Conservation (phyloP, 2,113 vertebrate species). For the Pavo muticus region DNA sequence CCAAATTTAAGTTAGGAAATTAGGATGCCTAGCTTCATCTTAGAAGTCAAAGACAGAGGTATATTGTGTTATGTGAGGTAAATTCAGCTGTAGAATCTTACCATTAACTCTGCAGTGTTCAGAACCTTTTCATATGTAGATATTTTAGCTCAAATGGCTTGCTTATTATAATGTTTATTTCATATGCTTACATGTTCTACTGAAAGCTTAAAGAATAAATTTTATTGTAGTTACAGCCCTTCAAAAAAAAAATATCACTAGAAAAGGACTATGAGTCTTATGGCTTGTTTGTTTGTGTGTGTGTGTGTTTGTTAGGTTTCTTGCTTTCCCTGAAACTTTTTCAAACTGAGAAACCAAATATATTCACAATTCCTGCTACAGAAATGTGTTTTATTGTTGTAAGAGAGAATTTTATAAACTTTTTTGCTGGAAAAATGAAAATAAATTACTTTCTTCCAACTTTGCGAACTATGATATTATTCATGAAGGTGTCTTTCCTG, state of each 20-base stretch:
- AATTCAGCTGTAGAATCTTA: not conserved
- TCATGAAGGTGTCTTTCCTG: not conserved
- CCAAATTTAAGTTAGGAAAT: not conserved
- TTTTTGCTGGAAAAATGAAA: not conserved
- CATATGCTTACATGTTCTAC: fast-evolving
- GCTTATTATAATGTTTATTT: not conserved
- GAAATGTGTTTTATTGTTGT: not conserved
- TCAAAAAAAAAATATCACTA: not conserved
- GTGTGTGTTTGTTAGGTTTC: not conserved
- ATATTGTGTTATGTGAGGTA: not conserved
- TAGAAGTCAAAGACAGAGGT: not conserved
- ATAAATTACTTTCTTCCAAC: not conserved
- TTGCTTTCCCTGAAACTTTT: not conserved
- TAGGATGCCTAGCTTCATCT: not conserved
- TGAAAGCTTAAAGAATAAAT: not conserved
- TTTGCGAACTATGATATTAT: not conserved
- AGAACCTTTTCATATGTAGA: not conserved
- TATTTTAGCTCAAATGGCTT: not conserved
- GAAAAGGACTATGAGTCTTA: not conserved
- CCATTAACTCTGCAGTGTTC: not conserved
- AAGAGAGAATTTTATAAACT: not conserved
- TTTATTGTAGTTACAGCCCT: not conserved
- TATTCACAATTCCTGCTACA: not conserved
- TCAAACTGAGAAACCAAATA: not conserved
- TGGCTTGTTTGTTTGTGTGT: not conserved